Evolutionary conservation across 2,797 vertebrate genomes (phyloP).

Genomic region (Lepilemur ruficaudatus): DNA sequence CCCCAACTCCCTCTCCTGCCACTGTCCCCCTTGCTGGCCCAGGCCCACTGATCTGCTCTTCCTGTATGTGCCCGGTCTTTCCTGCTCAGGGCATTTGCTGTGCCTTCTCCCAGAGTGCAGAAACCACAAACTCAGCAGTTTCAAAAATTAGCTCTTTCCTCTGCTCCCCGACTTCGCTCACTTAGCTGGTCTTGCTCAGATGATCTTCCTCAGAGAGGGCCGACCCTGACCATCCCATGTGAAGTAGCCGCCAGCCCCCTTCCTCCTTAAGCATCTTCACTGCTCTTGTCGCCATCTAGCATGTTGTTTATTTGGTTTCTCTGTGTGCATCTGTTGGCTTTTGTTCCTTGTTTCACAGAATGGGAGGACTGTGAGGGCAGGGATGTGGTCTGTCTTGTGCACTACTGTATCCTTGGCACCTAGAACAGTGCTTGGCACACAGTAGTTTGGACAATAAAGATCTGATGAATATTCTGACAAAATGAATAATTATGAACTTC

Average conservation of each 20-base stretch:
- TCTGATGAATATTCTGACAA: not conserved
- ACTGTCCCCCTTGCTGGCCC: not conserved
- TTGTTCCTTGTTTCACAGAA: not conserved
- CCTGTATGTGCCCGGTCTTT: not conserved
- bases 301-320: not conserved
- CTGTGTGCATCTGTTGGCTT: not conserved
- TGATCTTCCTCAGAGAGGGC: not conserved
- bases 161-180: not conserved
- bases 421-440: not conserved
- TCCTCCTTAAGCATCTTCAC: not conserved
- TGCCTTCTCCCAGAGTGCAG: not conserved
- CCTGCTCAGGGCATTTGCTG: too few species aligned
- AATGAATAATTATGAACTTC: not conserved
- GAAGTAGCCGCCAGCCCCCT: accelerated
- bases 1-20: not conserved
- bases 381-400: not conserved
- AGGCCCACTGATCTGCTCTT: not conserved
- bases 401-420: not conserved
- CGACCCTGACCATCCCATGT: accelerated
- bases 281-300: not conserved
- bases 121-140: not conserved
- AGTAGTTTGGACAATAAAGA: not conserved
- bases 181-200: not conserved
- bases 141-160: not conserved
- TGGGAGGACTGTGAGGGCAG: not conserved